Base-by-base conservation (phyloP, 2,797 vertebrate species). In the Salarias fasciatus region DNA sequence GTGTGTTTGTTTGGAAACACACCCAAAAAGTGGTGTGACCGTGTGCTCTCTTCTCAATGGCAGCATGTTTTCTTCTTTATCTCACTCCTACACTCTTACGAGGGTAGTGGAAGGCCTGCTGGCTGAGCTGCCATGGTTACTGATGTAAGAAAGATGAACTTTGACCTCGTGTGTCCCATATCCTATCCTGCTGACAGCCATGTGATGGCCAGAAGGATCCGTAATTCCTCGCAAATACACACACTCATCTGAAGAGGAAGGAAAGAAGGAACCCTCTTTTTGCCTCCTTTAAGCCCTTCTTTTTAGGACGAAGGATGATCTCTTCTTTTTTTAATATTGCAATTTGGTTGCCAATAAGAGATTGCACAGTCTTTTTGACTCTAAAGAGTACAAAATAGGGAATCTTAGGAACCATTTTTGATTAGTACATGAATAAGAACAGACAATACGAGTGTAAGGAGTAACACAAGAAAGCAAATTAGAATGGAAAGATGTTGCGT, bases 311-410 rank as follows among this genome's bases (percentile, higher is more conserved):
- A 91, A 94, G 92, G 94, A 92, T 93, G 93, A 91, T 88, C 86
- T 86, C 79, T 85, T 82, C 80, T 84, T 86, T 87, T 87, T 82
- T 24, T 24, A 42, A 96, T 96, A 95, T 95, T 95, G 95, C 94
- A 94, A 95, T 96, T 95, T 94, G 95, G 95, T 96, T 97, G 96
- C 96, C 96, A 96, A 94, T 95, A 95, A 96, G 96, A 98, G 96
- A 98, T 98, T 98, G 95, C 96, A 97, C 95, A 97, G 96, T 97
- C 95, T 94, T 93, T n/a, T 92, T 92, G 96, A 98, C 96, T 98
- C 95, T 97, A 98, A 97, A 98, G 94, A 96, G 83, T 88, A 90
- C 85, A 88, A 88, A 88, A 86, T 90, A 89, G 88, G 87, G 87
- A 89, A 87, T 85, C 88, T 83, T 95, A 96, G 84, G 72, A 85